These are phyloP conservation scores for Chamaea fasciata DNA, from an alignment of 2,113 vertebrate genomes.

Conservation along the genomic window DNA sequence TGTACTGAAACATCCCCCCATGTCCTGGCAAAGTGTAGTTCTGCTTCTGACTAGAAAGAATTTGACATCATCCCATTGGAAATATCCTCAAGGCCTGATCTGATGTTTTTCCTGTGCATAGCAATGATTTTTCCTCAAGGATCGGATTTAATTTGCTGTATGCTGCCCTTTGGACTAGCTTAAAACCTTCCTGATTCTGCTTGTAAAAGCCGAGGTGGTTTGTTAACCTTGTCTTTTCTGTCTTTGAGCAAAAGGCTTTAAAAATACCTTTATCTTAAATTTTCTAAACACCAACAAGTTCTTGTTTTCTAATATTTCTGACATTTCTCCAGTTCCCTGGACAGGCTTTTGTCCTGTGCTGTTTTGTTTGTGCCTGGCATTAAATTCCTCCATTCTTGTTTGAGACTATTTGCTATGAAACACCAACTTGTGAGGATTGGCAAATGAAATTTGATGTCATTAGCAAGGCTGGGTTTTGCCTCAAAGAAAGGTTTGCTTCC, in stretches of 20 bases:
- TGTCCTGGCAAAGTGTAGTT: not conserved
- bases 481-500: not conserved
- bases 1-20: not conserved
- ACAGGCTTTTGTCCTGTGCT: constrained; percentile 34
- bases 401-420: not conserved
- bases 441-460: not conserved
- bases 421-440: not conserved
- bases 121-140: not conserved
- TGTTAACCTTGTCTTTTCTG: not conserved
- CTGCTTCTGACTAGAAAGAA: not conserved
- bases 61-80: constrained; percentile 48
- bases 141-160: not conserved
- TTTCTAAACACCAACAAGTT: not conserved
- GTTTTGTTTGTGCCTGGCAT: not conserved
- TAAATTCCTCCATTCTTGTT: not conserved
- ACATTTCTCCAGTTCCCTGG: not conserved
- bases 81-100: not conserved
- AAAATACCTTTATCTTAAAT: not conserved
- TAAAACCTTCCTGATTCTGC: not conserved
- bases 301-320: not conserved
- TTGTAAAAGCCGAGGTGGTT: not conserved
- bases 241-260: not conserved
- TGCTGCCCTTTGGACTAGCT: not conserved
- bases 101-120: not conserved
- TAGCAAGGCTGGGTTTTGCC: not conserved